A percentile compares a stretch with the other conserved stretches of the same genome.
phyloP scores from a whole-genome alignment of 2,113 vertebrate species.

The Hoplias malabaricus region DNA sequence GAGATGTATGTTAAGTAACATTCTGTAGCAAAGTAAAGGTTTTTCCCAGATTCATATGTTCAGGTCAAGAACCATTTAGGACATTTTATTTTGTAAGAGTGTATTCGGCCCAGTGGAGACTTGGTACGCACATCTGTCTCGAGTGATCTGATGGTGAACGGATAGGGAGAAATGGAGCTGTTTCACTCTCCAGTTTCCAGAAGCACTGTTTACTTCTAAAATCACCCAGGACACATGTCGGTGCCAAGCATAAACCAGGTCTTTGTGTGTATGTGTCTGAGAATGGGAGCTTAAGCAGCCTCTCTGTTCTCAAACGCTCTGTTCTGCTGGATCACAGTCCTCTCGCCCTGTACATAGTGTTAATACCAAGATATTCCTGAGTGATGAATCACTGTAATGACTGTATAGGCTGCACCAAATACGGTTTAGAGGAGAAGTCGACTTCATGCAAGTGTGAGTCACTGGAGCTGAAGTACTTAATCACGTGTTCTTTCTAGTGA shows the following conservation, averaged over 20 bases:
- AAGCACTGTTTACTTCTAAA: no score
- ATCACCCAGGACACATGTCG: no score
- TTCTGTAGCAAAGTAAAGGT: no score
- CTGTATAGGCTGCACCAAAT: conserved; percentile 65
- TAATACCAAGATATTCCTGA: conserved; percentile 77
- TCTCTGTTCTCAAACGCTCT: not conserved
- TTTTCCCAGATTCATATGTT: no score
- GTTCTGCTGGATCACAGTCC: conserved; percentile 39
- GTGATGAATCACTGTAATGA: conserved; percentile 67
- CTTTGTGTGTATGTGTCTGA: conserved; percentile 24
- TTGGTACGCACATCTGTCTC: no score
- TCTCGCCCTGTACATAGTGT: conserved; percentile 78
- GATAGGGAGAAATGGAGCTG: no score
- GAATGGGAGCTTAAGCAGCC: conserved; percentile 5
- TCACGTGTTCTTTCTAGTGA: not conserved
- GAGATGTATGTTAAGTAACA: no score
- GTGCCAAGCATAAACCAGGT: no score
- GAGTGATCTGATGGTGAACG: no score
- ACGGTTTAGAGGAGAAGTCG: not conserved
- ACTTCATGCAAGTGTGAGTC: conserved; percentile 17
- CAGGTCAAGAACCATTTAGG: not conserved
- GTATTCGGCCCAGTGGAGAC: no score
- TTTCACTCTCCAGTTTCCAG: no score
- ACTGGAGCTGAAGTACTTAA: not conserved
- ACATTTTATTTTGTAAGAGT: not conserved